Evolutionary conservation across 1,140 invertebrate species (phyloP), one percentile per base, ranked within the genome.

Genomic region (Drosophila tsacasi): DNA sequence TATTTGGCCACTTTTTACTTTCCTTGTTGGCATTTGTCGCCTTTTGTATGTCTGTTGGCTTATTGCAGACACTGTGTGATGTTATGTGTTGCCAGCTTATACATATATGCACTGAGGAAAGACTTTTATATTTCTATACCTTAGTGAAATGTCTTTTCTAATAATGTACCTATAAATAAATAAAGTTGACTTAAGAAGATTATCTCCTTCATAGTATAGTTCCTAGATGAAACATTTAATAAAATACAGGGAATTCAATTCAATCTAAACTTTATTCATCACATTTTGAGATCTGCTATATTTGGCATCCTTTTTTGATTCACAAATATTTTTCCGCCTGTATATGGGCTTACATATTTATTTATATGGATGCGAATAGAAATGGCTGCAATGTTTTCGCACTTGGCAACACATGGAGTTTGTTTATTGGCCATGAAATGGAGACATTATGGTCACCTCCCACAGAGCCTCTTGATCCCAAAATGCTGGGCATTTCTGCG

Each of bases 1-100:
- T 87, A 87, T 87, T 87, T 89, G 77, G 81, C 84, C 77, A 87
- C 84, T 87, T 83, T 86, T 83, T 80, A 83, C 71, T 69, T 57
- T 75, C 57, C 50, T 74, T 79, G 68, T 71, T 84, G 84, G 84
- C 84, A 89, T 89, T 89, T 89, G 81, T 89, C 84, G 84, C 81
- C 81, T 79, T 89, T 81, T 79, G 77, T 84, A 75, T 83, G 73
- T 87, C 35, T 89, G 77, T 84, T 86, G 65, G 84, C 81, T 87
- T 87, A 89, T 84, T 80, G 84, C 83, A 77, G 72, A 81, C 74
- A 82, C 79, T 78, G 40, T 76, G 46, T 62, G 55, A 58, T 37
- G 60, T 39, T 52, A 67, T 80, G 71, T 55, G 39, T 30, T 68
- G 71, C 27, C 37, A 54, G 37, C 27, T 32, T 47, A 61, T 72